Conservation (phyloP, 1,140 invertebrate genomes). For the Drosophila pandora region DNA sequence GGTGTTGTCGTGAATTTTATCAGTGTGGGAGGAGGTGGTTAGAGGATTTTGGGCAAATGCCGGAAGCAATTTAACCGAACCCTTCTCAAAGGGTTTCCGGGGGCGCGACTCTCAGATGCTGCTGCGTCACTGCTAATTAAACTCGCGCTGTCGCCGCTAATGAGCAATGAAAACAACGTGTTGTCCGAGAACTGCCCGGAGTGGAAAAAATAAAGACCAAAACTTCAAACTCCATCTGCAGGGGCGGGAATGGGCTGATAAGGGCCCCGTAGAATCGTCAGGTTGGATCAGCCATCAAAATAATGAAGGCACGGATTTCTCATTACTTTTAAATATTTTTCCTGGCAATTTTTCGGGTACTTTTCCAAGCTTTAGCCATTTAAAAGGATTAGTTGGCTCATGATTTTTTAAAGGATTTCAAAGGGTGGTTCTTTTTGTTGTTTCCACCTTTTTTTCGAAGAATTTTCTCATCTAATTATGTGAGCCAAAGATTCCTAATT, state of each 20-base stretch:
- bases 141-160: slow-evolving; percentile 81
- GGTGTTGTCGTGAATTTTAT: slow-evolving; percentile 45
- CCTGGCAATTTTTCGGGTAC: slow-evolving; percentile 60
- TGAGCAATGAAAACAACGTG: slow-evolving; percentile 83
- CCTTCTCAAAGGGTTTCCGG: slow-evolving; percentile 59
- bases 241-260: slow-evolving; percentile 64
- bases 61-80: slow-evolving; percentile 69
- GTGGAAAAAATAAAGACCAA: not conserved
- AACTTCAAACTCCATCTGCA: slow-evolving; percentile 16
- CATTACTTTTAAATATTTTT: slow-evolving; percentile 71
- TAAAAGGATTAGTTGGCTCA: slow-evolving; percentile 69
- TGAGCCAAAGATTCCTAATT: slow-evolving; percentile 66
- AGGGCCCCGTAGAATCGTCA: slow-evolving; percentile 56
- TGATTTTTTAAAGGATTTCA: slow-evolving; percentile 60
- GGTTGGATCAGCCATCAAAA: slow-evolving; percentile 79
- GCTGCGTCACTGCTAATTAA: slow-evolving; percentile 78
- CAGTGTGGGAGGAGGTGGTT: slow-evolving; percentile 17
- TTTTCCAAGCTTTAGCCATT: slow-evolving; percentile 59
- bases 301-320: slow-evolving; percentile 78
- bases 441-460: slow-evolving; percentile 34
- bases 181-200: slow-evolving; percentile 38
- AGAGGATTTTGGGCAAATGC: slow-evolving; percentile 51
- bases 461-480: slow-evolving; percentile 31
- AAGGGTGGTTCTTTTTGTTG: slow-evolving; percentile 39
- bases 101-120: slow-evolving; percentile 47